Evolutionary conservation across 2,888 invertebrate genomes (phyloP).

Genomic region (Erebia palarica): DNA sequence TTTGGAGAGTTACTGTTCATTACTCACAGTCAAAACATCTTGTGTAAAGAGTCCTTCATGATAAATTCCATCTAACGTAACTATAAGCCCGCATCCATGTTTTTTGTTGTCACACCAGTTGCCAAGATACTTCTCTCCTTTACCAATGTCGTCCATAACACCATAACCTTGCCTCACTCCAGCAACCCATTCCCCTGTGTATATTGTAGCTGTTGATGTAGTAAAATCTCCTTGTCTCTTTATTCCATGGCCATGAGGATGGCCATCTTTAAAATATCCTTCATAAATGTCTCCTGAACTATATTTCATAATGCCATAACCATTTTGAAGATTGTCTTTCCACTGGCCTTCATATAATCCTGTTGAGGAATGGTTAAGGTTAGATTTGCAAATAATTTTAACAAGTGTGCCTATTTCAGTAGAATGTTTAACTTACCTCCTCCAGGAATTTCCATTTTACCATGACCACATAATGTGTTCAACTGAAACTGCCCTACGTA

Average conservation of each 20-base stretch:
- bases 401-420: background rate
- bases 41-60: conserved; percentile 94
- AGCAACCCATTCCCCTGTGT: conserved; percentile 93
- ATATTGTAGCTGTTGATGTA: conserved; percentile 88
- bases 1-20: background rate
- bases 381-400: background rate
- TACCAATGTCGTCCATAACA: conserved; percentile 92
- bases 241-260: conserved; percentile 92
- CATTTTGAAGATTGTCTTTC: conserved; percentile 92
- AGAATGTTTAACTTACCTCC: conserved; percentile 66
- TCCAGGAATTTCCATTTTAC: conserved; percentile 85
- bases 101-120: conserved; percentile 93
- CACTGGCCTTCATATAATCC: conserved; percentile 91
- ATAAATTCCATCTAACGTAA: conserved; percentile 94
- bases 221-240: conserved; percentile 90
- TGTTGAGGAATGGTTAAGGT: conserved; percentile 46
- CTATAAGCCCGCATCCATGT: conserved; percentile 92
- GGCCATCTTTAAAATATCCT: conserved; percentile 93
- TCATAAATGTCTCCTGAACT: conserved; percentile 91
- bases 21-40: conserved; percentile 87
- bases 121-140: conserved; percentile 95
- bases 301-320: conserved; percentile 89
- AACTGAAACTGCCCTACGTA: conserved; percentile 92
- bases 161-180: conserved; percentile 93
- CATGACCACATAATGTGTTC: conserved; percentile 88